These are phyloP conservation scores for Caenorhabditis imperialis DNA, from an alignment of 2,888 invertebrate genomes.

Conservation along the genomic window DNA sequence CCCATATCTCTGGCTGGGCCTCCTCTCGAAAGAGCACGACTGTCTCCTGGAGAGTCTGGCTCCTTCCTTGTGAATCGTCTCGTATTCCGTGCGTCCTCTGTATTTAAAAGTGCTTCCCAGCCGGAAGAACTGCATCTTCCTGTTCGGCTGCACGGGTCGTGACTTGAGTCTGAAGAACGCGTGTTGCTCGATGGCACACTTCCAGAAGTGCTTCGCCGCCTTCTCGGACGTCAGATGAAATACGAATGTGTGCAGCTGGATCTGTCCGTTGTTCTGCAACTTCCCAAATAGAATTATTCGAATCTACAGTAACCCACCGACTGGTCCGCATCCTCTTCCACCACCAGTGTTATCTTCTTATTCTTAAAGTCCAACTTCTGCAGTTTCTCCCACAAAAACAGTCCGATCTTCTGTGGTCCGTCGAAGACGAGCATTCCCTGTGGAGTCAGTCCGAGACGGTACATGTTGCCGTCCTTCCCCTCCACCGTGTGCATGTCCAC, in stretches of 20 bases:
- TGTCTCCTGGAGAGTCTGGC: slow-evolving; percentile 84
- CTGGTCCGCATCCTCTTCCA: slow-evolving; percentile 98
- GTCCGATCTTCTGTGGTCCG: slow-evolving; percentile 92
- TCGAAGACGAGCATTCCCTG: slow-evolving; percentile 98
- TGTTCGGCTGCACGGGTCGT: slow-evolving; percentile 40
- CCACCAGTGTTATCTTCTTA: slow-evolving; percentile 94
- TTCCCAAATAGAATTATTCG: neutral
- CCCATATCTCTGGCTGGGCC: slow-evolving; percentile 86
- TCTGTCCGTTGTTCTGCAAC: slow-evolving; percentile 66
- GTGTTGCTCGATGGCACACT: slow-evolving; percentile 99
- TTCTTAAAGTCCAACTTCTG: slow-evolving; percentile 97
- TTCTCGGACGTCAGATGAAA: slow-evolving; percentile 95
- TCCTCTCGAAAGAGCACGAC: slow-evolving; percentile 93
- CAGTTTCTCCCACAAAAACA: slow-evolving; percentile 99
- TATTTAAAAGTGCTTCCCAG: slow-evolving; percentile 98
- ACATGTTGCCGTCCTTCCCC: slow-evolving; percentile 89
- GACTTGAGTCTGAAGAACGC: slow-evolving; percentile 91
- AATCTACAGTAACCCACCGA: too few relatives aligned
- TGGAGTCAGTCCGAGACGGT: slow-evolving; percentile 95
- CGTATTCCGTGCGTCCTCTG: slow-evolving; percentile 97
- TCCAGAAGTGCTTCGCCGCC: slow-evolving; percentile 99
- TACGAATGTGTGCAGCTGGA: slow-evolving; percentile 97
- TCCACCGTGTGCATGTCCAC: slow-evolving; percentile 98
- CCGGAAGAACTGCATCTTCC: slow-evolving; percentile 85
- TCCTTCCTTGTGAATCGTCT: slow-evolving; percentile 80